Evolutionary conservation across 2,113 vertebrate genomes (phyloP), one percentile per base, ranked within the genome.

Genomic region (Nyctibius bracteatus): DNA sequence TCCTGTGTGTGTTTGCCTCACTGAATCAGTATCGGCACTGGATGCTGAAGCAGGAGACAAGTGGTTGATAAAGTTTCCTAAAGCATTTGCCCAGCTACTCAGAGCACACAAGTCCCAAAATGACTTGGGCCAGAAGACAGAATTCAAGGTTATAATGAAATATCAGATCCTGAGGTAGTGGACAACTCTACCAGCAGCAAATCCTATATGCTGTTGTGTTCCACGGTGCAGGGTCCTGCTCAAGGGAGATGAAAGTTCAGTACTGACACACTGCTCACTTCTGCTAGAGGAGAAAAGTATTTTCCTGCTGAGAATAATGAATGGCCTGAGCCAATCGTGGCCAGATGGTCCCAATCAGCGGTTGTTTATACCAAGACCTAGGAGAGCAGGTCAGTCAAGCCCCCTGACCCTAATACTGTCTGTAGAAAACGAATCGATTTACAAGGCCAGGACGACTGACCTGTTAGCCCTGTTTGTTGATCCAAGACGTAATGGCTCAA

Each of bases 401-500:
- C 73, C 81, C 58, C 66, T 93, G 94, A 96, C 95, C 94, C 80
- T 84, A 79, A 95, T 67, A 77, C 57, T 92, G 88, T 91, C 94
- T 89, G 86, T 74, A 61, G 67, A 37, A 96, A 92, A 96, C 91
- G 19, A 95, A 96, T 97, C 95, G 85, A 96, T 96, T 93, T 94
- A 95, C 91, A 95, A 95, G 96, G 80, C 70, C 66, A 27, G 46
- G 68, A 63, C 15, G 72, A 62, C 65, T 73, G 95, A 97, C 95
- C 95, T 92, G 88, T 93, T 74, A 66, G 94, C 83, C 88, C 78
- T 95, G 95, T 89, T 94, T 96, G 94, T 95, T 97, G 96, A 97
- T 95, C 97, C 96, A 93, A 94, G 86, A 95, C 88, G 89, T 89
- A 95, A 96, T 47, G 73, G 90, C 95, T 96, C 96, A 93, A 95